Percentiles rank a stretch among this genome's conserved stretches.
Evolutionary conservation across 2,797 vertebrate species (phyloP).

Genomic region (Brachyrhaphis roseni): DNA sequence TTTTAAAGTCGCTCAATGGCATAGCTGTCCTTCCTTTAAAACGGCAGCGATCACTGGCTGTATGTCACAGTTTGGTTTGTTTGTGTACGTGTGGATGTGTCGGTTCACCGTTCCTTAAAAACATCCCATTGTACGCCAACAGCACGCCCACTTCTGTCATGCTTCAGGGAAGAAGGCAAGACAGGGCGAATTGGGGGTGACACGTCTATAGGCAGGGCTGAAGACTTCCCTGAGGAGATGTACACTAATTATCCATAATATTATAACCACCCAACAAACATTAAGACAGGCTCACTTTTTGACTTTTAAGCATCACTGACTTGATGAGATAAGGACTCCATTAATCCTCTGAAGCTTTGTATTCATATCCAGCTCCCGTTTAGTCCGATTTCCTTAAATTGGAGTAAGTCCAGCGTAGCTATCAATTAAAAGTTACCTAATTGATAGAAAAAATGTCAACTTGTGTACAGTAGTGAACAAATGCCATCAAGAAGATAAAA

Average conservation of each 20-base stretch:
- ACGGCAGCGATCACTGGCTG: conserved; percentile 51
- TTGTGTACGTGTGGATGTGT: conserved; percentile 52
- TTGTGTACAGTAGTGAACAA: not conserved
- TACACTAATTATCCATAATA: conserved; percentile 9
- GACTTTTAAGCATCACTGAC: not conserved
- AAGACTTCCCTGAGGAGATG: conserved; percentile 44
- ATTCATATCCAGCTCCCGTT: not conserved
- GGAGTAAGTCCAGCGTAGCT: not conserved
- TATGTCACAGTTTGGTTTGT: conserved; percentile 55
- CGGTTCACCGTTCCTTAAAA: conserved; percentile 62
- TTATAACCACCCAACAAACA: conserved; percentile 4
- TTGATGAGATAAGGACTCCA: not conserved
- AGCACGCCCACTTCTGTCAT: conserved; percentile 64
- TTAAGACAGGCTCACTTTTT: not conserved
- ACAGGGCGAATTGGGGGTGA: conserved; percentile 69
- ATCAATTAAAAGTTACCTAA: not conserved
- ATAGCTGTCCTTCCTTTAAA: conserved; percentile 60
- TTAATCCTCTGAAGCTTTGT: not conserved
- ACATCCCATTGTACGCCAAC: conserved; percentile 70
- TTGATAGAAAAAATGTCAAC: not conserved
- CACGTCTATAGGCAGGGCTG: conserved; percentile 68
- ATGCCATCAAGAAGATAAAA: not conserved
- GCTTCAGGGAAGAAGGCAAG: conserved; percentile 78
- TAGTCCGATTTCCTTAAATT: not conserved
- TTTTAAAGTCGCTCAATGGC: conserved; percentile 59